Percentiles rank a stretch among this genome's conserved stretches.
Conservation (phyloP, 2,888 invertebrate species). For the Gasteruption jaculator region DNA sequence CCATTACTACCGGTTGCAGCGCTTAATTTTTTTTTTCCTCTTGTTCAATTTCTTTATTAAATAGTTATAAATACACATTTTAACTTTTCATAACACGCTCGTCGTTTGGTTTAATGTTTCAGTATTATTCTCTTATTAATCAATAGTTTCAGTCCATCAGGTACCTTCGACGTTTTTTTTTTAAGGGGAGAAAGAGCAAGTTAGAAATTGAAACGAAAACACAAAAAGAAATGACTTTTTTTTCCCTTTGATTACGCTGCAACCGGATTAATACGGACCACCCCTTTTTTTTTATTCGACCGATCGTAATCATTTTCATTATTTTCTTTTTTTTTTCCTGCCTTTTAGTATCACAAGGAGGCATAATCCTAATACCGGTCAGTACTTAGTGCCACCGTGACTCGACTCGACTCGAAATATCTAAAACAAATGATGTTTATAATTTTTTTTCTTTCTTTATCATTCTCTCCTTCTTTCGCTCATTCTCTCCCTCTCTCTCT, state of each 20-base stretch:
- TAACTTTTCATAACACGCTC: too few relatives aligned
- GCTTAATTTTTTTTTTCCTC: too few relatives aligned
- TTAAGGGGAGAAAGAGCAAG: slow-evolving; percentile 5
- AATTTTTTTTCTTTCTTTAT: slow-evolving; percentile 18
- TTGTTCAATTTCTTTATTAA: too few relatives aligned
- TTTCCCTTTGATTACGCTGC: too few relatives aligned
- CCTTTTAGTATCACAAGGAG: slow-evolving; percentile 28
- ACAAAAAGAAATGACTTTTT: too few relatives aligned
- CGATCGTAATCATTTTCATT: slow-evolving; percentile 10
- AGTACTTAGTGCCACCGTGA: slow-evolving; percentile 34
- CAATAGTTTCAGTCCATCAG: slow-evolving; percentile 41
- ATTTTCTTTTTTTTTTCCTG: slow-evolving; percentile 11
- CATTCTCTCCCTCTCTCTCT: slow-evolving; percentile 12
- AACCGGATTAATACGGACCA: too few relatives aligned
- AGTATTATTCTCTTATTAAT: too few relatives aligned
- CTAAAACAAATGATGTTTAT: too few relatives aligned
- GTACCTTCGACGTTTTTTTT: slow-evolving; percentile 42
- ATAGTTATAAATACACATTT: too few relatives aligned
- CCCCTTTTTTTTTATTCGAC: slow-evolving; percentile 4
- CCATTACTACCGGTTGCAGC: too few relatives aligned
- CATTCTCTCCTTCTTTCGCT: slow-evolving; percentile 10
- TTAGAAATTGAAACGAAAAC: slow-evolving; percentile 9
- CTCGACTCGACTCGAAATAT: slow-evolving; percentile 32
- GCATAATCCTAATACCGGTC: slow-evolving; percentile 31
- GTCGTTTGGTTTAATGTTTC: slow-evolving; percentile 40